phyloP scores from a whole-genome alignment of 1,140 invertebrate genomes.

The Delia radicum region DNA sequence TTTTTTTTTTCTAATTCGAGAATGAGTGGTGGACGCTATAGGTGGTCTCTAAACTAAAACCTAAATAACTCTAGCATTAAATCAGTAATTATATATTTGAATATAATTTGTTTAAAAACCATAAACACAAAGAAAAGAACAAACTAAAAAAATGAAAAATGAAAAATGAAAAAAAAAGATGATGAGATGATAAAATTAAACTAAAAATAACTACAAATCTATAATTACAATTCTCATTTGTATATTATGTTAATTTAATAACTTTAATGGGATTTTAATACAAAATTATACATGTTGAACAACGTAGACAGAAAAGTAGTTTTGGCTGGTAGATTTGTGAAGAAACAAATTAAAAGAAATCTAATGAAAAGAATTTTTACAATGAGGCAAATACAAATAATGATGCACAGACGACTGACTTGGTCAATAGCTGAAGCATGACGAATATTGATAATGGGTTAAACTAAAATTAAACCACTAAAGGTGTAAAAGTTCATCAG shows the following conservation, averaged over 20 bases:
- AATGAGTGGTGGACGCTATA: not conserved
- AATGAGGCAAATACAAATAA: no score
- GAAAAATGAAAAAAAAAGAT: not conserved
- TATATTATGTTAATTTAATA: conserved; percentile 18
- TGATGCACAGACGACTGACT: no score
- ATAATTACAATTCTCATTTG: conserved; percentile 9
- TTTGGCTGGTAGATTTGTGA: no score
- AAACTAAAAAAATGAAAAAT: not conserved
- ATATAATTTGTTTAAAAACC: not conserved
- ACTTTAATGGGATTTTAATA: conserved; percentile 19
- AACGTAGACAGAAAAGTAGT: not conserved
- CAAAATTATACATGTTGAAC: not conserved
- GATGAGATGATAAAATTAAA: conserved; percentile 1
- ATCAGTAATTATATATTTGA: conserved; percentile 5
- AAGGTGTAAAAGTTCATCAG: not conserved
- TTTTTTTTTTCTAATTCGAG: no score
- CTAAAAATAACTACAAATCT: conserved; percentile 6
- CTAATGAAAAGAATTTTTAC: no score
- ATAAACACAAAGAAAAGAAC: not conserved
- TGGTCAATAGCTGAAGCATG: not conserved
- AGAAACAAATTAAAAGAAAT: no score
- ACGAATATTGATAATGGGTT: not conserved
- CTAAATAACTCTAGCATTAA: not conserved
- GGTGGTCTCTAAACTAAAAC: conserved; percentile 11
- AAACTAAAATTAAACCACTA: not conserved